A percentile compares a stretch with the other conserved stretches of the same genome.
Evolutionary conservation across 2,113 vertebrate genomes (phyloP).

Genomic region (Phainopepla nitens): DNA sequence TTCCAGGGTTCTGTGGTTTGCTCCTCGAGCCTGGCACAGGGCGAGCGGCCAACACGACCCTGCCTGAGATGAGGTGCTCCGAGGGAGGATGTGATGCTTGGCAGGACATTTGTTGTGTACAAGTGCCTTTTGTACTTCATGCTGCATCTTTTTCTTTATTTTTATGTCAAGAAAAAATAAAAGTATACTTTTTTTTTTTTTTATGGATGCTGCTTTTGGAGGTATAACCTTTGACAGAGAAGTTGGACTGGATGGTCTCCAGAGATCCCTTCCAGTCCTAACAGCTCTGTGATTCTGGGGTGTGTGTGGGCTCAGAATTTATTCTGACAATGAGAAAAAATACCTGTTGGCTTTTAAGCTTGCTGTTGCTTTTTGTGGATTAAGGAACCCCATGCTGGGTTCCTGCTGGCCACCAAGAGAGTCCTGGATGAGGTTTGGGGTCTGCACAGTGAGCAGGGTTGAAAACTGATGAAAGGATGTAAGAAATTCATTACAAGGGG

Average conservation of each 20-base stretch:
- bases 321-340: not conserved
- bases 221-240: not conserved
- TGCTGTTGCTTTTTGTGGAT: not conserved
- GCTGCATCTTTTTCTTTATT: constrained; percentile 63
- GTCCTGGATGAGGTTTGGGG: rapidly evolving
- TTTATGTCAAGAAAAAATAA: not conserved
- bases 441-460: rapidly evolving
- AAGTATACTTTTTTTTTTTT: no score
- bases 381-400: rapidly evolving
- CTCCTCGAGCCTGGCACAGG: not conserved
- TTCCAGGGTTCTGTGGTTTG: not conserved
- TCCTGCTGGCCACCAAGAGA: not conserved
- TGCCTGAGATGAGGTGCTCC: not conserved
- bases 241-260: not conserved
- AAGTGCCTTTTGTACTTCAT: not conserved
- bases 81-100: not conserved
- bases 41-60: not conserved
- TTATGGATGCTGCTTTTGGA: not conserved
- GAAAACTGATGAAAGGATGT: not conserved
- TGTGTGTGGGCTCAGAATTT: rapidly evolving
- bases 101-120: not conserved
- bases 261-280: not conserved
- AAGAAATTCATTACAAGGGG: not conserved
- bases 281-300: not conserved
- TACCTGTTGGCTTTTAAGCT: not conserved